phyloP scores from a whole-genome alignment of 2,113 vertebrate genomes.

The Epinephelus fuscoguttatus region DNA sequence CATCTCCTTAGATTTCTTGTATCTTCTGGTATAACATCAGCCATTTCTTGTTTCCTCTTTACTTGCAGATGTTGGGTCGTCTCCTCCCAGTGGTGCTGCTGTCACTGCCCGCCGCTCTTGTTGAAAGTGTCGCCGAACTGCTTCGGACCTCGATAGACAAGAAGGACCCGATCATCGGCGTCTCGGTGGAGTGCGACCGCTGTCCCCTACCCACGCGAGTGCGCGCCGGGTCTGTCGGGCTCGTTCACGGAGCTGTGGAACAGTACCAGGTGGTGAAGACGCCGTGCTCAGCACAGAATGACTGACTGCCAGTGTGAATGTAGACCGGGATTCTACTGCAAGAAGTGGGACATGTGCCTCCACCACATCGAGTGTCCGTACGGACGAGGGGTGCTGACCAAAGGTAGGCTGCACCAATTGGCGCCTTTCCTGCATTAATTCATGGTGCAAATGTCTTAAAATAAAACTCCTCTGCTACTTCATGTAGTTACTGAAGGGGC shows the following conservation, averaged over 20 bases:
- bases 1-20: too few species aligned
- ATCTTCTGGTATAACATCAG: too few species aligned
- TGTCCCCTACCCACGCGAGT: constrained; percentile 78
- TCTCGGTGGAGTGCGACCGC: constrained; percentile 45
- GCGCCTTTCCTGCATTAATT: too few species aligned
- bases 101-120: fast-evolving
- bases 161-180: constrained; percentile 31
- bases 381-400: constrained; percentile 51
- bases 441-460: too few species aligned
- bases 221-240: constrained; percentile 62
- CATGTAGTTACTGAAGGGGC: too few species aligned
- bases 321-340: constrained; percentile 58
- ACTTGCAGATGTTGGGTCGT: not conserved
- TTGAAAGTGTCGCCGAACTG: too few species aligned
- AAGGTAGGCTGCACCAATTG: constrained; percentile 57
- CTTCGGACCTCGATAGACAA: constrained; percentile 20
- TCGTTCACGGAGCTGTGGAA: constrained; percentile 82
- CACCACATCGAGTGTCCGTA: constrained; percentile 66
- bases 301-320: constrained; percentile 73
- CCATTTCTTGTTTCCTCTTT: not conserved
- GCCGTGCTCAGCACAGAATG: constrained; percentile 39
- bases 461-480: too few species aligned
- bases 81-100: not conserved
- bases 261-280: constrained; percentile 55
- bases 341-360: constrained; percentile 48